Evolutionary conservation across 1,140 invertebrate genomes (phyloP).

Genomic region (Saxidomus purpurata): DNA sequence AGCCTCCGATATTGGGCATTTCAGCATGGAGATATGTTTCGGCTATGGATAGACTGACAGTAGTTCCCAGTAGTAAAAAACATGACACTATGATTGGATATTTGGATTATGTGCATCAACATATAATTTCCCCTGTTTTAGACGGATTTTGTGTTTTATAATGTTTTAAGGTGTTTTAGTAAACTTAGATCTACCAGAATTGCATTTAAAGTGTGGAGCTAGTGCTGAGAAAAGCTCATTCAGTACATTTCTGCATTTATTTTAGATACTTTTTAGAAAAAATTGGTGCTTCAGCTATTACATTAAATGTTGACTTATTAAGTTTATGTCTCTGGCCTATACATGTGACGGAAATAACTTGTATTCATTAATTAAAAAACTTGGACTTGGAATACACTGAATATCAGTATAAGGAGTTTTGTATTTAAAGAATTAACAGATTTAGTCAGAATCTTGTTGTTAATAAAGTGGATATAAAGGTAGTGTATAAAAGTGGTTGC

Average conservation of each 20-base stretch:
- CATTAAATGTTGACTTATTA: too few species aligned
- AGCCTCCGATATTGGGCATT: conserved; percentile 33
- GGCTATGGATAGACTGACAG: conserved; percentile 50
- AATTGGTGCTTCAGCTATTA: not conserved
- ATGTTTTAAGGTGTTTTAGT: not conserved
- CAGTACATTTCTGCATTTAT: not conserved
- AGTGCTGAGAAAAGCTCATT: not conserved
- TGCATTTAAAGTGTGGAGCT: conserved; percentile 33
- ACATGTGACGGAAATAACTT: too few species aligned
- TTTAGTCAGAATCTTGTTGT: not conserved
- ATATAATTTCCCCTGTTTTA: not conserved
- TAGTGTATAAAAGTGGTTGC: not conserved
- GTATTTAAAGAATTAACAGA: not conserved
- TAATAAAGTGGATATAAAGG: not conserved
- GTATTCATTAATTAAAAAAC: too few species aligned
- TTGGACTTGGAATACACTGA: too few species aligned
- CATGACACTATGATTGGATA: not conserved
- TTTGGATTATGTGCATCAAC: not conserved
- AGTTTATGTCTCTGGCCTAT: too few species aligned
- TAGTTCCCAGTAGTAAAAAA: not conserved
- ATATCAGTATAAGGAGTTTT: not conserved
- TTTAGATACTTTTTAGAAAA: not conserved
- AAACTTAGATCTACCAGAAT: not conserved
- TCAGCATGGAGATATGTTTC: conserved; percentile 62
- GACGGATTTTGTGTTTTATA: not conserved